Evolutionary conservation across 1,140 invertebrate genomes (phyloP).

Genomic region (Drosophila nikananu): DNA sequence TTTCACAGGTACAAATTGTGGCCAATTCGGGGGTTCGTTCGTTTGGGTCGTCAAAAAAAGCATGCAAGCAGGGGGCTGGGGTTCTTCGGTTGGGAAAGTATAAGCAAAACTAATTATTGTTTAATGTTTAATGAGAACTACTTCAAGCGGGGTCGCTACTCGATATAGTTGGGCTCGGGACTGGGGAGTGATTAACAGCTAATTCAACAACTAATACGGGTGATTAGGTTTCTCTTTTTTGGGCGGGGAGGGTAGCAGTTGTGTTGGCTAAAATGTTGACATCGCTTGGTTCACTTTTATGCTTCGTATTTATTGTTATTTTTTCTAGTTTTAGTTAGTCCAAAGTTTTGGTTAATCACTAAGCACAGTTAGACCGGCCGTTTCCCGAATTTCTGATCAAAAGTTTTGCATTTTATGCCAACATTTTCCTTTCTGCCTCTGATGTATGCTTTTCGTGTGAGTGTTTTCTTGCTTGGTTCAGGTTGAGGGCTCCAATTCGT

Average conservation of each 20-base stretch:
- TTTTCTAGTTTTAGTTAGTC: slow-evolving; percentile 23
- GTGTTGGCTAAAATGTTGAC: slow-evolving; percentile 85
- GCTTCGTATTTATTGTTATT: slow-evolving; percentile 10
- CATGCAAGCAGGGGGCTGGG: slow-evolving; percentile 46
- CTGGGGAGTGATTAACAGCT: slow-evolving; percentile 34
- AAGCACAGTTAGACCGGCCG: slow-evolving; percentile 18
- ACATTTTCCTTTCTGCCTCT: slow-evolving; percentile 71
- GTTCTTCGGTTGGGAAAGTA: slow-evolving; percentile 60
- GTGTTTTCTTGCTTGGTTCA: slow-evolving; percentile 5
- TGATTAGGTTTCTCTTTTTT: slow-evolving; percentile 27
- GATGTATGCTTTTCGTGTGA: slow-evolving; percentile 21
- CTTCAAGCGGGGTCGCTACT: slow-evolving; percentile 51
- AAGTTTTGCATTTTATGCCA: slow-evolving; percentile 83
- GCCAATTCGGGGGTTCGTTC: slow-evolving; percentile 48
- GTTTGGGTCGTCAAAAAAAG: slow-evolving; percentile 25
- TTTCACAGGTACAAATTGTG: slow-evolving; percentile 12
- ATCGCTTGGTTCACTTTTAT: slow-evolving; percentile 75
- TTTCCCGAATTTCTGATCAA: slow-evolving; percentile 57
- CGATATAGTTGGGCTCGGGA: slow-evolving; percentile 31
- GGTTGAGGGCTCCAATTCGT: slow-evolving; percentile 30
- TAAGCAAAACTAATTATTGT: slow-evolving; percentile 73
- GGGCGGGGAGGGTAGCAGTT: slow-evolving; percentile 42
- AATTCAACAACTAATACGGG: slow-evolving; percentile 60
- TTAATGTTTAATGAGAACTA: slow-evolving; percentile 71
- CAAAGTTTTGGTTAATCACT: slow-evolving; percentile 14